Evolutionary conservation across 2,888 invertebrate genomes (phyloP).

Genomic region (Zele albiditarsus): DNA sequence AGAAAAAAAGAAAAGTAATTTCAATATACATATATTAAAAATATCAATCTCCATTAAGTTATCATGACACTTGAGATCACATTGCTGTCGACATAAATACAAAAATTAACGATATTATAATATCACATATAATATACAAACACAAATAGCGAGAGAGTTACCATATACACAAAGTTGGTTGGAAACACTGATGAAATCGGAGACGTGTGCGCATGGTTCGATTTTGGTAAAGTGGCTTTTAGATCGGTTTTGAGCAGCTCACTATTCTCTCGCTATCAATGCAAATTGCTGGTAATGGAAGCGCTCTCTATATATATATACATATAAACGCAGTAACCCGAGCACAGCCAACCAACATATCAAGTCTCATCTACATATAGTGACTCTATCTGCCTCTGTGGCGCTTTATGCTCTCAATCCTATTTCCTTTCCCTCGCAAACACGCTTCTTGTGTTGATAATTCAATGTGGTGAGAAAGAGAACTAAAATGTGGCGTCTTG

Average conservation of each 20-base stretch:
- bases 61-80: too few species aligned
- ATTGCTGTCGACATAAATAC: background rate
- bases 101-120: conserved; percentile 7
- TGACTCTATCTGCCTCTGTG: background rate
- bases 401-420: background rate
- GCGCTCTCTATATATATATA: conserved; percentile 54
- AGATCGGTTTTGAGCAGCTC: conserved; percentile 63
- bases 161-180: background rate
- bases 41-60: too few species aligned
- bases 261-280: conserved; percentile 65
- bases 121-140: background rate
- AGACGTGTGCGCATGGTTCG: conserved; percentile 47
- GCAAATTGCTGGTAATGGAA: conserved; percentile 70
- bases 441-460: background rate
- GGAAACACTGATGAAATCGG: conserved; percentile 48
- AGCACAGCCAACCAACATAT: conserved; percentile 48
- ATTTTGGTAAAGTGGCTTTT: conserved; percentile 64
- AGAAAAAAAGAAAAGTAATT: background rate
- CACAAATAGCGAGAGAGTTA: background rate
- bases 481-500: background rate
- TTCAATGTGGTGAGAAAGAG: background rate
- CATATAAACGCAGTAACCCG: conserved; percentile 62
- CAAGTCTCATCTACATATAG: conserved; percentile 30
- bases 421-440: background rate
- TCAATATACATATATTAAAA: background rate